These are phyloP conservation scores for Papilio machaon DNA, from an alignment of 1,140 invertebrate species.

Conservation along the genomic window DNA sequence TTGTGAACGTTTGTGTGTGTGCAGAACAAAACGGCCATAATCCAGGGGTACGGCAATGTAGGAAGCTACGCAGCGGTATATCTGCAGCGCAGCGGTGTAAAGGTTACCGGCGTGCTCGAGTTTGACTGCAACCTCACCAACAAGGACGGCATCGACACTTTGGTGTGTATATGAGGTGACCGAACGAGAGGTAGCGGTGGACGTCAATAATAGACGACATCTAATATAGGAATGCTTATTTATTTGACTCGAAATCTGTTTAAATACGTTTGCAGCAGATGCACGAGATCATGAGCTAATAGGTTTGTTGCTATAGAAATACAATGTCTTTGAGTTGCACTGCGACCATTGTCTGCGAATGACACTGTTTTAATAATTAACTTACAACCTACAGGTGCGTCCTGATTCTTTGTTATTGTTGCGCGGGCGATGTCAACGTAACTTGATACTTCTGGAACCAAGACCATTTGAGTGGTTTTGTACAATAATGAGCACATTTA, in stretches of 20 bases:
- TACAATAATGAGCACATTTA: background rate
- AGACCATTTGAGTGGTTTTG: too few species aligned
- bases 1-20: background rate
- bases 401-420: too few species aligned
- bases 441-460: too few species aligned
- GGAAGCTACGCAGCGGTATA: constrained; percentile 91
- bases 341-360: background rate
- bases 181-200: too few species aligned
- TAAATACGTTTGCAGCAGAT: too few species aligned
- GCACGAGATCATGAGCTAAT: too few species aligned
- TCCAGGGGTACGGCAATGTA: constrained; percentile 96
- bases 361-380: too few species aligned
- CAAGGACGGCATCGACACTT: constrained; percentile 90
- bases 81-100: constrained; percentile 89
- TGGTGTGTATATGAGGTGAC: constrained; percentile 76
- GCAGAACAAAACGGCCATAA: constrained; percentile 91
- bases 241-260: too few species aligned
- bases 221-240: too few species aligned
- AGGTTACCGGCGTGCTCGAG: constrained; percentile 92
- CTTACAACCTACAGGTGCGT: too few species aligned
- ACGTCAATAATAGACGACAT: background rate
- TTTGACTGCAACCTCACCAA: constrained; percentile 88
- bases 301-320: too few species aligned
- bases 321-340: background rate
- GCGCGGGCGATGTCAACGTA: too few species aligned